Percentiles rank a stretch among this genome's conserved stretches.
Evolutionary conservation across 2,888 invertebrate genomes (phyloP).

Genomic region (Calliphora vomitoria): DNA sequence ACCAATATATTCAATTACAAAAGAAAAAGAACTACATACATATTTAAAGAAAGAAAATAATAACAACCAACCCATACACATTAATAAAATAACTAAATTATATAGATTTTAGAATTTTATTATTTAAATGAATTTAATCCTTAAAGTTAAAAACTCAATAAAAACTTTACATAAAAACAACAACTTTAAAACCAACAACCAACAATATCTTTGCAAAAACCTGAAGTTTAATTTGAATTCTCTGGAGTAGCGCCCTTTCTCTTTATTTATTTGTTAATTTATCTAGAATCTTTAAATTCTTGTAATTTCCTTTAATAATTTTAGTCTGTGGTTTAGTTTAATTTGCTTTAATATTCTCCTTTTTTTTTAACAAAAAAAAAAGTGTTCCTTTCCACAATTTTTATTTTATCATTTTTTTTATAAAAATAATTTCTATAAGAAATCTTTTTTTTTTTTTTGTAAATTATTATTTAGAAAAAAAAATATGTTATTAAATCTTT

Average conservation of each 20-base stretch:
- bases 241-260: background rate
- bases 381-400: conserved; percentile 43
- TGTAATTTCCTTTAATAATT: background rate
- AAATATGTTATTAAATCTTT: conserved; percentile 56
- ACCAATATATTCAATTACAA: conserved; percentile 42
- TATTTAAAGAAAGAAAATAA: conserved; percentile 11
- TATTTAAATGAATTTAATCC: conserved; percentile 69
- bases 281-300: conserved; percentile 10
- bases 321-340: conserved; percentile 35
- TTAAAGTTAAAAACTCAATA: conserved; percentile 64
- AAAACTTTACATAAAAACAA: conserved; percentile 50
- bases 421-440: conserved; percentile 20
- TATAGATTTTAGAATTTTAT: conserved; percentile 65
- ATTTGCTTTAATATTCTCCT: conserved; percentile 1
- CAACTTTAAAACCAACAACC: conserved; percentile 31
- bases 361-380: background rate
- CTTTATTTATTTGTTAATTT: conserved; percentile 39
- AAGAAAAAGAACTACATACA: conserved; percentile 3
- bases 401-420: conserved; percentile 5
- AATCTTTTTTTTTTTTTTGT: conserved; percentile 18
- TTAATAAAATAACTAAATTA: conserved; percentile 46
- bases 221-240: background rate
- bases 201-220: background rate
- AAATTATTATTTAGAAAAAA: conserved; percentile 17
- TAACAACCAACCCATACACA: background rate